Base-by-base conservation (phyloP, 2,797 vertebrate genomes). In the Anguilla megastoma region DNA sequence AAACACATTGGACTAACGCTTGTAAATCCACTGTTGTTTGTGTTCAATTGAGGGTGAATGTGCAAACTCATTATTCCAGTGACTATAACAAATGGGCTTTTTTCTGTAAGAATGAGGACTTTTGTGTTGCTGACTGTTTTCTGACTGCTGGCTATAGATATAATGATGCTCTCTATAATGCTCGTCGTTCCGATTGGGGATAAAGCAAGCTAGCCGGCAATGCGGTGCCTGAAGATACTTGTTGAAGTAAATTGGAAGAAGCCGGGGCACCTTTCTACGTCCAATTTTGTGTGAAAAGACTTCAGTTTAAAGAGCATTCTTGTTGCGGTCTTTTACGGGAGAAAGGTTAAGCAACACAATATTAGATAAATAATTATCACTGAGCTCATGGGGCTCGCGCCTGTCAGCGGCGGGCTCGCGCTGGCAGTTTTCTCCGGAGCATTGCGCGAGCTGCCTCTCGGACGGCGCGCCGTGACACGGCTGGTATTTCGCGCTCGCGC, bases 311-410 rank as follows among this genome's bases (percentile, higher is more conserved):
- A 95, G 91, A 93, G 91, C 92, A 94, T 88, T 90, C 88, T 86
- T 94, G 93, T 91, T 93, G 90, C 90, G 91, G 89, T 91, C 88
- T 93, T 94, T 92, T 92, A 91, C 91, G 90, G 88, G 84, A 27
- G 4, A 95, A 95, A 95, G 95, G 94, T 95, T 94, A 92, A 93
- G 89, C 90, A 92, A 89, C 66, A 90, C 94, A 92, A 92, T 94
- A 94, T 95, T 94, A 94, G 93, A 87, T 93, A 90, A 93, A 92
- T 93, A 89, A 93, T 95, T 87, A 95, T 94, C 89, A 90, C 90
- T 54, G 45, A 90, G 90, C 87, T 88, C 86, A 69, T 18, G 85
- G 90, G 88, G 56, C 82, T 74, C 71, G 4, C 14, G n/a, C 69
- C 87, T 90, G 90, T 90, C 89, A 89, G 89, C 36, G 2, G 21